Conservation (phyloP, 1,140 invertebrate genomes). For the Delia radicum region DNA sequence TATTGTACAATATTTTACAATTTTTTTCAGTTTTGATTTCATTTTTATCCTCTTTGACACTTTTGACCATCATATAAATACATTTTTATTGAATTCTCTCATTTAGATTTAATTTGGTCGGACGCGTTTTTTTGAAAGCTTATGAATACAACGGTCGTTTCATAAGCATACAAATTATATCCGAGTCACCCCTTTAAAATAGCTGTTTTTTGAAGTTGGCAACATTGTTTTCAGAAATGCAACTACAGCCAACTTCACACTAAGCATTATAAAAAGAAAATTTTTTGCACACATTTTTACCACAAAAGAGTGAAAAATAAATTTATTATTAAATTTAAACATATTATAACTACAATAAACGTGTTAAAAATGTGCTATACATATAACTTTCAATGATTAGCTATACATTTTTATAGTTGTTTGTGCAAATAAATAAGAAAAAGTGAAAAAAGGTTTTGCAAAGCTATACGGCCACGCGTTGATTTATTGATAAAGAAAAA, state of each 20-base stretch:
- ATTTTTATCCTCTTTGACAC: too few relatives aligned
- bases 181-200: background rate
- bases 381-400: background rate
- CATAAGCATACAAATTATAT: too few relatives aligned
- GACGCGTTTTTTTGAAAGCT: too few relatives aligned
- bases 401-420: background rate
- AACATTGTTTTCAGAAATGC: too few relatives aligned
- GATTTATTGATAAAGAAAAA: background rate
- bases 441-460: background rate
- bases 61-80: too few relatives aligned
- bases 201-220: too few relatives aligned
- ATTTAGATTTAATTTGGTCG: too few relatives aligned
- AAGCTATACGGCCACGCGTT: background rate
- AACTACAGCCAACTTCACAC: background rate
- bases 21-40: too few relatives aligned
- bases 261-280: background rate
- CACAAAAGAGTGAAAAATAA: background rate
- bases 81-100: too few relatives aligned
- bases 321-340: background rate
- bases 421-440: background rate
- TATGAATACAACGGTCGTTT: background rate
- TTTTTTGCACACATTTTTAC: background rate
- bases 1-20: too few relatives aligned
- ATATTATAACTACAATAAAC: background rate
- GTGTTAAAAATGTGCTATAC: background rate